Percentiles rank a stretch among this genome's conserved stretches.
These are phyloP conservation scores for Calidris pugnax DNA, from an alignment of 2,113 vertebrate genomes.

Conservation along the genomic window DNA sequence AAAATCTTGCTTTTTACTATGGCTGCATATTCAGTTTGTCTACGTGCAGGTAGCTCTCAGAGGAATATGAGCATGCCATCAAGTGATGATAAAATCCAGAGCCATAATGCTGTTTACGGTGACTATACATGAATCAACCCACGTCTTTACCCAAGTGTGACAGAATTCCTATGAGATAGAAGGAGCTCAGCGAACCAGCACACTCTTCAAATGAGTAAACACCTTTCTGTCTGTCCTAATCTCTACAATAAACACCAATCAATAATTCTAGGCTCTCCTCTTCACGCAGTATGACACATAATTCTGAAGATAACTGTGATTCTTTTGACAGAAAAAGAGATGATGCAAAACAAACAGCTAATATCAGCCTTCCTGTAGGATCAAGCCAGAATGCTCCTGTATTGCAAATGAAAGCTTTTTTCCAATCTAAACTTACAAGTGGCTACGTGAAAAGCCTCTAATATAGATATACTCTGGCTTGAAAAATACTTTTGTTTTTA, in stretches of 20 bases:
- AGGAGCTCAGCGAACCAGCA: not conserved
- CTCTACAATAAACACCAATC: slow-evolving; percentile 22
- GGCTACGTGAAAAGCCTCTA: not conserved
- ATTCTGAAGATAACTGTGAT: not conserved
- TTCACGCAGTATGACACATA: not conserved
- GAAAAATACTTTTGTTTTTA: not conserved
- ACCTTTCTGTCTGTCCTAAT: slow-evolving; percentile 19
- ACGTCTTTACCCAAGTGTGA: not conserved
- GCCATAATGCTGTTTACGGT: not conserved
- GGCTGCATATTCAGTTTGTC: not conserved
- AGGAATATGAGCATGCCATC: not conserved
- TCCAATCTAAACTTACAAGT: not conserved
- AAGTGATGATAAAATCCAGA: not conserved
- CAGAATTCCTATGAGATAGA: not conserved
- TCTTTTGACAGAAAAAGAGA: not conserved
- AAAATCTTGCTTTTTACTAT: not conserved
- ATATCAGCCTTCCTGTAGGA: not conserved
- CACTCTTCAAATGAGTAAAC: slow-evolving; percentile 17
- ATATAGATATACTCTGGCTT: not conserved
- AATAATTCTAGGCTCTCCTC: not conserved
- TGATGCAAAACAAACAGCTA: not conserved
- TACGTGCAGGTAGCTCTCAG: not conserved
- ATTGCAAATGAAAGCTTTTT: not conserved
- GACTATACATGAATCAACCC: not conserved
- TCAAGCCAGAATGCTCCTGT: not conserved